Evolutionary conservation across 2,113 vertebrate species (phyloP).

Genomic region (Tilapia sparmanii): DNA sequence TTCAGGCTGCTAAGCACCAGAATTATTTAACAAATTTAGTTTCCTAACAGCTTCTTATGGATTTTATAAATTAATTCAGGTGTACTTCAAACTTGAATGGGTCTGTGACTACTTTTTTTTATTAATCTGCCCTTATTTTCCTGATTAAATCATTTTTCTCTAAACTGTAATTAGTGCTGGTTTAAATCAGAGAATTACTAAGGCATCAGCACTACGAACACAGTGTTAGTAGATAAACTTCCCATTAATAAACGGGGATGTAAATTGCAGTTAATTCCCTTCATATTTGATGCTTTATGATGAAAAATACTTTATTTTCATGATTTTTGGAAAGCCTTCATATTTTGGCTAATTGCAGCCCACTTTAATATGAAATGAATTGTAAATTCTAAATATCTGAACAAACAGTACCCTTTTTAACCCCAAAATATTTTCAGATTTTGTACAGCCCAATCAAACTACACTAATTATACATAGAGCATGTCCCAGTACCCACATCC

Average conservation of each 20-base stretch:
- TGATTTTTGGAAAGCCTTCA: neutral
- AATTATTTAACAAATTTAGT: neutral
- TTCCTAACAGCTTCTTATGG: neutral
- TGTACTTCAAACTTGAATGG: neutral
- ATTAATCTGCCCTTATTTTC: neutral
- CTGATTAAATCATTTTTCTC: neutral
- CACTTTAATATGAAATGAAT: neutral
- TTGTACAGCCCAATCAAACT: neutral
- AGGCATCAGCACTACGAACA: neutral
- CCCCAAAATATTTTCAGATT: neutral
- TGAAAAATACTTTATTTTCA: neutral
- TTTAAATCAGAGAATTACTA: neutral
- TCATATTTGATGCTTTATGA: neutral
- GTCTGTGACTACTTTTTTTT: neutral
- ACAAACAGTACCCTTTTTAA: fast-evolving
- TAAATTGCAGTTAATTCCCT: neutral
- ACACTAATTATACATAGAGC: neutral
- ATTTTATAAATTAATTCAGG: neutral
- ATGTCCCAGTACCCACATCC: neutral
- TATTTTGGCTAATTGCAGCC: neutral
- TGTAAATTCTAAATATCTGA: neutral
- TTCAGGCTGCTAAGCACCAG: neutral
- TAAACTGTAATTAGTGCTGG: neutral
- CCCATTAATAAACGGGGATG: neutral
- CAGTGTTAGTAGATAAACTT: neutral